Base-by-base conservation (phyloP, 1,140 invertebrate genomes). In the Cydia pomonella region DNA sequence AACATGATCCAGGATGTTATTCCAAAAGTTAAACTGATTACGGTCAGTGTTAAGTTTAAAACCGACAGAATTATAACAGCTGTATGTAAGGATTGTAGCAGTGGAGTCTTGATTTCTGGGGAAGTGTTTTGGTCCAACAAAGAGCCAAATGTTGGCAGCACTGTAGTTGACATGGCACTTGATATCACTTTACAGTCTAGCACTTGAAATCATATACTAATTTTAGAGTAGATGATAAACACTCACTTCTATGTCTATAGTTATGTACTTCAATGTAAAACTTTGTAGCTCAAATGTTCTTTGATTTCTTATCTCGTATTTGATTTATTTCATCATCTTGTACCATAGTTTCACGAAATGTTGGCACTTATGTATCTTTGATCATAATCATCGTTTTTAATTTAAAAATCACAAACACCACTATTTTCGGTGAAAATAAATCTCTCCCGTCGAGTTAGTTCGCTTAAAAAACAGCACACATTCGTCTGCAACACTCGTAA, bases 1-100 rank as follows among this genome's bases (percentile, higher is more conserved):
- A 53, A 21, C n/a, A 18, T 18, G n/a, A 53, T 53, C 50, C 50
- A 53, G 50, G 50, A 53, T 53, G n/a, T 18, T 50, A 50, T 50
- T 18, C 47, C 47, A 50, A 50, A 50, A n/a, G 47, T 50, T 16
- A 50, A 18, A 50, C 47, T 50, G 16, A 50, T 18, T n/a, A 50
- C 47, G 3, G 47, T 18, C 1, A 50, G 47, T 12, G 10, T 50
- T 18, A 50, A 16, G 47, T 18, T n/a, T 50, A 50, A 50, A n/a
- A 50, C n/a, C 4, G 47, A 50, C 1, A 50, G n/a, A n/a, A 50
- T 50, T 50, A 50, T 18, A 50, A n/a, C n/a, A 50, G 13, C 18
- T 50, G n/a, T 18, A 50, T 50, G 16, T n/a, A 50, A n/a, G 4
- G 5, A 16, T n/a, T 50, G 13, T n/a, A 50, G 16, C 13, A 50